Conservation (phyloP, 1,140 invertebrate genomes). For the Pinna nobilis region DNA sequence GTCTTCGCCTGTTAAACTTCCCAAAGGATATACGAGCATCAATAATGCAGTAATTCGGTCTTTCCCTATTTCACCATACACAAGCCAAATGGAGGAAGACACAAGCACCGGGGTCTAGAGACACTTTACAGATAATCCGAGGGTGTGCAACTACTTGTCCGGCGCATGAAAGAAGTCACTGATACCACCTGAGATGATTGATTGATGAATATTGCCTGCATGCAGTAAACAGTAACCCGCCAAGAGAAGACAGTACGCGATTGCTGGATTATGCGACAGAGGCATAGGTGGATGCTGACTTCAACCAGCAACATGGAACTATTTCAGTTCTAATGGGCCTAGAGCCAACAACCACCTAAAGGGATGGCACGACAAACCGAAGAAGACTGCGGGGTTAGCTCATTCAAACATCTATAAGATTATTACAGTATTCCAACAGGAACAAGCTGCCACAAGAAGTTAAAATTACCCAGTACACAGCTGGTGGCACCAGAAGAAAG, state of each 20-base stretch:
- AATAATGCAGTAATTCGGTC: too few species aligned
- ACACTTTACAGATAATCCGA: not conserved
- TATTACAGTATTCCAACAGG: constrained; percentile 6
- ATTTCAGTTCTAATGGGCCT: constrained; percentile 10
- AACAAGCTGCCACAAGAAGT: constrained; percentile 4
- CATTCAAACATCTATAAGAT: constrained; percentile 12
- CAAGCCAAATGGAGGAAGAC: too few species aligned
- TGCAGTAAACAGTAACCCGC: not conserved
- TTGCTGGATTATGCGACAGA: constrained; percentile 12
- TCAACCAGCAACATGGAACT: constrained; percentile 5
- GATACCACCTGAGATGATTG: not conserved
- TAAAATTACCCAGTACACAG: too few species aligned
- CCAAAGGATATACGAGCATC: too few species aligned
- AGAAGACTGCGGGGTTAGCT: not conserved
- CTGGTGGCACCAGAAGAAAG: too few species aligned
- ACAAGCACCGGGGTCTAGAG: too few species aligned
- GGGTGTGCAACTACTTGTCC: constrained; percentile 1
- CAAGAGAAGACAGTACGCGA: not conserved
- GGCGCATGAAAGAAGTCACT: not conserved
- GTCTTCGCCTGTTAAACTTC: too few species aligned
- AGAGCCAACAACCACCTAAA: constrained; percentile 28
- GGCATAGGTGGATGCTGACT: constrained; percentile 7
- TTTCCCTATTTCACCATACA: too few species aligned
- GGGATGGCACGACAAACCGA: constrained; percentile 26
- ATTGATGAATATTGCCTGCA: constrained; percentile 11